These are phyloP conservation scores for Dexiosoma caninum DNA, from an alignment of 2,888 invertebrate genomes.

Conservation along the genomic window DNA sequence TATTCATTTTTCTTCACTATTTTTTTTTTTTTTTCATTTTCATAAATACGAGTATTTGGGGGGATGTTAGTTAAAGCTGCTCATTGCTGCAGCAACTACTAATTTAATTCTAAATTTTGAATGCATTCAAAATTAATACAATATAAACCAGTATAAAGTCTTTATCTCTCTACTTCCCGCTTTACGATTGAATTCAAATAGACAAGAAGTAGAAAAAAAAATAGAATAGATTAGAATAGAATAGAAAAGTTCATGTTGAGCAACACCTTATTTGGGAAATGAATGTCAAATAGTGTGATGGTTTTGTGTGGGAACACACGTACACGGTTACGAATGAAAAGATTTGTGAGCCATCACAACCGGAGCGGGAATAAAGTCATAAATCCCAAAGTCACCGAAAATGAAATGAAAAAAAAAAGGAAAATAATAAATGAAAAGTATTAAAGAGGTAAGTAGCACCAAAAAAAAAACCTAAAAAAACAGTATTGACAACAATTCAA, in stretches of 20 bases:
- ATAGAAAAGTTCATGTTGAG: not conserved
- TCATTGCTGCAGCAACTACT: constrained; percentile 4
- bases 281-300: constrained; percentile 46
- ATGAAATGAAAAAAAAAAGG: not conserved
- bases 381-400: constrained; percentile 23
- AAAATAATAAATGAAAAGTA: constrained; percentile 1
- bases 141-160: not conserved
- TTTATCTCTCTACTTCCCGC: not conserved
- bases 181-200: not conserved
- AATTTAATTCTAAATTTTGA: constrained; percentile 39
- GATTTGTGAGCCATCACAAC: not conserved
- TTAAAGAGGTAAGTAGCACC: too few relatives aligned
- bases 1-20: not conserved
- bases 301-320: constrained; percentile 5
- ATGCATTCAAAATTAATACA: constrained; percentile 29
- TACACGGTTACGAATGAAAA: not conserved
- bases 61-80: not conserved
- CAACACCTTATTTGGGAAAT: constrained; percentile 35
- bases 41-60: not conserved
- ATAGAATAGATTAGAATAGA: not conserved
- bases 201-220: not conserved
- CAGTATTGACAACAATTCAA: constrained; percentile 18
- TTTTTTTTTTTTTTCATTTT: not conserved
- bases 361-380: not conserved
- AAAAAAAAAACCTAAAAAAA: not conserved